These are phyloP conservation scores for Heliconius hortense DNA, from an alignment of 2,888 invertebrate genomes.

Conservation along the genomic window DNA sequence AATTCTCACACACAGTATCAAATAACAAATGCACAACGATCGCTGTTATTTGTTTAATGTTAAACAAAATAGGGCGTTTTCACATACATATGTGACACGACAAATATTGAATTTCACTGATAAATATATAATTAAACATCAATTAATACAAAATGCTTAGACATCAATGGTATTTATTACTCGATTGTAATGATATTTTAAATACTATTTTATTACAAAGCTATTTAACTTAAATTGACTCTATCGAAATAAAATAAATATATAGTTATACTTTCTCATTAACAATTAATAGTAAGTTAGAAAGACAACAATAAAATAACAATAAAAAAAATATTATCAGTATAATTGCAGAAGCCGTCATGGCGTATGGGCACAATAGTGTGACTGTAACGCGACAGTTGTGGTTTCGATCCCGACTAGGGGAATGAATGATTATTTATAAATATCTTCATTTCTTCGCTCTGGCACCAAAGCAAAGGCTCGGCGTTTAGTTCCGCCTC, in stretches of 20 bases:
- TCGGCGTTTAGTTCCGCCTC: no score
- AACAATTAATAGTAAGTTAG: background rate
- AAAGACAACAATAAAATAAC: background rate
- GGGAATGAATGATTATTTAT: no score
- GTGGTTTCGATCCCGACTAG: no score
- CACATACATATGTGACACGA: constrained; percentile 3
- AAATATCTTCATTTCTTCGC: no score
- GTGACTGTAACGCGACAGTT: no score
- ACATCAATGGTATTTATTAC: background rate
- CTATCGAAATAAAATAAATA: background rate
- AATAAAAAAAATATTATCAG: background rate
- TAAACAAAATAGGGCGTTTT: constrained; percentile 14
- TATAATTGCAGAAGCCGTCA: background rate
- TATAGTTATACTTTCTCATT: background rate
- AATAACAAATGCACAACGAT: no score
- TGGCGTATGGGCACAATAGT: no score
- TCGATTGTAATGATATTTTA: background rate
- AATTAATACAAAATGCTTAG: background rate
- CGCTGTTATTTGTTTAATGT: background rate
- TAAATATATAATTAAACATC: background rate
- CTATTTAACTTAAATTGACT: background rate
- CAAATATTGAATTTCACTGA: constrained; percentile 15
- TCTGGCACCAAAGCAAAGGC: no score
- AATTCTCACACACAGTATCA: no score
- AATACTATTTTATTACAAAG: constrained; percentile 2